Percentiles rank a stretch among this genome's conserved stretches.
phyloP scores from a whole-genome alignment of 1,140 invertebrate genomes.

The Pachypeltis micranthus region DNA sequence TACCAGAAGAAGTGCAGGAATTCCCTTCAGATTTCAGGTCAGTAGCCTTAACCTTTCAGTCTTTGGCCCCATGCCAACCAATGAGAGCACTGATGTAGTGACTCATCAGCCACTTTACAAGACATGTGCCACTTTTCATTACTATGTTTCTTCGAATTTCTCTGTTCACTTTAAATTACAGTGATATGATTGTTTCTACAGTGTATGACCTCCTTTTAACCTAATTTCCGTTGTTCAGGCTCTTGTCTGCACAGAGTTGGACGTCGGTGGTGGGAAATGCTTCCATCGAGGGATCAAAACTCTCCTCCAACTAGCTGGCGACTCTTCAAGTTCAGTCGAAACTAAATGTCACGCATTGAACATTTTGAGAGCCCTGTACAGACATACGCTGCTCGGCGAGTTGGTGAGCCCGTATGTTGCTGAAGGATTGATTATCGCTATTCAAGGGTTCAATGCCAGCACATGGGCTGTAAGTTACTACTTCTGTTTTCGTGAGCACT shows the following conservation, averaged over 20 bases:
- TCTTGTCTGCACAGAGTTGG: constrained; percentile 55
- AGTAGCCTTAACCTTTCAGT: no score
- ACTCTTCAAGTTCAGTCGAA: constrained; percentile 32
- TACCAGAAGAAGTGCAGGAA: constrained; percentile 78
- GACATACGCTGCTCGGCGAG: constrained; percentile 62
- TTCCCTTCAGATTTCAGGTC: constrained; percentile 82
- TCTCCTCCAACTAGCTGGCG: constrained; percentile 40
- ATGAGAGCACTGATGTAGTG: no score
- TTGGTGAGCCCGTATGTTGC: constrained; percentile 57
- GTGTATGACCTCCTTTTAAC: neutral
- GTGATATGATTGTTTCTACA: constrained; percentile 9
- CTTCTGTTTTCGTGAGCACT: no score
- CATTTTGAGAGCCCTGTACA: constrained; percentile 67
- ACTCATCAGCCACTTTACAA: no score
- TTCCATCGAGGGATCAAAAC: constrained; percentile 49
- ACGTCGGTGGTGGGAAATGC: constrained; percentile 38
- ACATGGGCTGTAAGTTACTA: constrained; percentile 75
- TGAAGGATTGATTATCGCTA: constrained; percentile 46
- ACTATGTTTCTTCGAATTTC: no score
- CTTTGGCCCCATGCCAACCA: no score
- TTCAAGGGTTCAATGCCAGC: constrained; percentile 57
- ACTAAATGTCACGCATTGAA: constrained; percentile 70
- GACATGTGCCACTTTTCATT: no score
- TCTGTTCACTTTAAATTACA: neutral
- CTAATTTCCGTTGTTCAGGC: constrained; percentile 42